Evolutionary conservation across 2,797 vertebrate genomes (phyloP).

Genomic region (Cottoperca gobio): DNA sequence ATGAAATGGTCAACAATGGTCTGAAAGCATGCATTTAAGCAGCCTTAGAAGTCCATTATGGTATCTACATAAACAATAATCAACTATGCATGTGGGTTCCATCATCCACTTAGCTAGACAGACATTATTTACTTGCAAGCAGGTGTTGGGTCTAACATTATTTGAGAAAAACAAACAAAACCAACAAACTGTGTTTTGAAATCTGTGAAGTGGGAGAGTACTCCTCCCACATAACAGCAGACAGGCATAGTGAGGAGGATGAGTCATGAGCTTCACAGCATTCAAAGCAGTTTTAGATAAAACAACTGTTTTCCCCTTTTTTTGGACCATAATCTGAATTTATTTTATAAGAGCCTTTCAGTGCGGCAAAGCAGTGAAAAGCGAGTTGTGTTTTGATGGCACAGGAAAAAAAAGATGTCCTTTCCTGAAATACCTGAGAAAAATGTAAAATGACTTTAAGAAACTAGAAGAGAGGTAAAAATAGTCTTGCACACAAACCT

Average conservation of each 20-base stretch:
- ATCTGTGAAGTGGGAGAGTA: slow-evolving; percentile 40
- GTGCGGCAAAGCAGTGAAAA: slow-evolving; percentile 23
- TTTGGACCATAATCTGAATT: slow-evolving; percentile 41
- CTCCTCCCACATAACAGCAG: slow-evolving; percentile 50
- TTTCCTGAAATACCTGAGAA: slow-evolving; percentile 54
- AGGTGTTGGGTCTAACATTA: slow-evolving; percentile 23
- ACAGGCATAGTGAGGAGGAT: slow-evolving; percentile 37
- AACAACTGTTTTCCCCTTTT: slow-evolving; percentile 33
- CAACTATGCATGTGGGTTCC: background rate
- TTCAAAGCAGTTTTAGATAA: slow-evolving; percentile 42
- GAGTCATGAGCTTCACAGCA: slow-evolving; percentile 49
- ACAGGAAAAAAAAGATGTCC: slow-evolving; percentile 37
- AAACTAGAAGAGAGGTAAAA: slow-evolving; percentile 31
- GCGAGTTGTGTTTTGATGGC: slow-evolving; percentile 35
- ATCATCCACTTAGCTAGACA: slow-evolving; percentile 29
- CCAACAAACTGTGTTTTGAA: slow-evolving; percentile 45
- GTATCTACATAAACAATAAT: slow-evolving; percentile 18
- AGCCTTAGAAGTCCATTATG: background rate
- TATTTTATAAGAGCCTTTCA: slow-evolving; percentile 17
- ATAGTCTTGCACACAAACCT: slow-evolving; percentile 29
- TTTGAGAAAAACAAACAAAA: slow-evolving; percentile 40
- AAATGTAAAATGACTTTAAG: slow-evolving; percentile 40
- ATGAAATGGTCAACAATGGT: background rate
- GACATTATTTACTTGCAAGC: slow-evolving; percentile 32
- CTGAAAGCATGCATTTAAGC: background rate